Conservation (phyloP, 2,888 invertebrate species). For the Chalcis sispes region DNA sequence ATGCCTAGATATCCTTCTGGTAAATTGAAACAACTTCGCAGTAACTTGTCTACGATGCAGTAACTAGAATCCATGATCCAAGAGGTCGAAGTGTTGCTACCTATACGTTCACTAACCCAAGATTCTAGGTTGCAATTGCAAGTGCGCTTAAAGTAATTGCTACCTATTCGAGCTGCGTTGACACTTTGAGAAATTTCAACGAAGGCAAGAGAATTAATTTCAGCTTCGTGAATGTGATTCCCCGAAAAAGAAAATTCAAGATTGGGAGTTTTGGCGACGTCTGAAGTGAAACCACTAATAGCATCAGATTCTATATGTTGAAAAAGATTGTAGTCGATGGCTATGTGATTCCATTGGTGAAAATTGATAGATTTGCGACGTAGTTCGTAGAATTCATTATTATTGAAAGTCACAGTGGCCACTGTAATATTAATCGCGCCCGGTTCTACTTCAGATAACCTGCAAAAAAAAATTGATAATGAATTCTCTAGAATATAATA, state of each 20-base stretch:
- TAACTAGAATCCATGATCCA: slow-evolving; percentile 79
- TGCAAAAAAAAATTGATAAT: slow-evolving; percentile 73
- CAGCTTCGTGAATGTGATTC: slow-evolving; percentile 79
- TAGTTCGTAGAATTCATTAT: slow-evolving; percentile 81
- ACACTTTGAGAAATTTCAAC: slow-evolving; percentile 78
- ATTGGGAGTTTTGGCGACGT: slow-evolving; percentile 72
- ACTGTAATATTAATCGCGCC: slow-evolving; percentile 83
- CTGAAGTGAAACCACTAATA: slow-evolving; percentile 77
- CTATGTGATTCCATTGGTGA: slow-evolving; percentile 82
- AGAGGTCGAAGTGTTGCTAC: slow-evolving; percentile 76
- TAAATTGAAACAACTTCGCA: slow-evolving; percentile 82
- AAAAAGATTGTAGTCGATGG: slow-evolving; percentile 82
- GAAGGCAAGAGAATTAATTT: slow-evolving; percentile 79
- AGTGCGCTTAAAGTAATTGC: slow-evolving; percentile 81
- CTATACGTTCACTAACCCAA: slow-evolving; percentile 79
- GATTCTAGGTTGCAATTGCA: slow-evolving; percentile 81
- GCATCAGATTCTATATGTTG: slow-evolving; percentile 79
- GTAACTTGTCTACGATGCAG: slow-evolving; percentile 79
- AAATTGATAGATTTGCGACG: slow-evolving; percentile 80
- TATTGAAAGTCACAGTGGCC: slow-evolving; percentile 79
- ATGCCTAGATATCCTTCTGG: slow-evolving; percentile 81
- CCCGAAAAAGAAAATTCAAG: slow-evolving; percentile 78
- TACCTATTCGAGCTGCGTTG: slow-evolving; percentile 77
- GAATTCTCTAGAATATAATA: background rate
- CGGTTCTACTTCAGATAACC: slow-evolving; percentile 80